phyloP scores from a whole-genome alignment of 2,888 invertebrate species.

The Catocala nupta region DNA sequence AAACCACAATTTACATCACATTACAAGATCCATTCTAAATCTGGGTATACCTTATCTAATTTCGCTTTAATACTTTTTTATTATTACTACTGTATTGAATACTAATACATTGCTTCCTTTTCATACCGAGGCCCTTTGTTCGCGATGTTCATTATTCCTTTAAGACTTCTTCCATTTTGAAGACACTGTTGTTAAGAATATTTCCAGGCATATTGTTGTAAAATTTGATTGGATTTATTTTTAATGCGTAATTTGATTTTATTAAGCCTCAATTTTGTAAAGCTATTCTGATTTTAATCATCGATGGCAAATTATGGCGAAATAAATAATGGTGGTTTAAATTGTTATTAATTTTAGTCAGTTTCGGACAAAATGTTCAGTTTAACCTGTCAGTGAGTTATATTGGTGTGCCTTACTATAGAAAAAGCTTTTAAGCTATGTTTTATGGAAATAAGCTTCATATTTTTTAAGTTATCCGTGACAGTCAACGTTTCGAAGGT shows the following conservation, averaged over 20 bases:
- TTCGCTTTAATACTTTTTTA: conserved; percentile 64
- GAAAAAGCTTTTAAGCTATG: too few species aligned
- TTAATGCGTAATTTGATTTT: conserved; percentile 1
- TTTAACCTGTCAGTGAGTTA: too few species aligned
- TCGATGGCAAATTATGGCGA: too few species aligned
- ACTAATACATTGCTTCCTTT: conserved; percentile 65
- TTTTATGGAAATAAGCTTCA: too few species aligned
- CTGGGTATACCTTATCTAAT: conserved; percentile 28
- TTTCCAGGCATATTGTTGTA: conserved; percentile 26
- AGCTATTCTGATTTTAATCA: too few species aligned
- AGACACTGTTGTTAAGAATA: conserved; percentile 31
- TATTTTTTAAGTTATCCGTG: too few species aligned
- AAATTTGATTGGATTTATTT: conserved; percentile 38
- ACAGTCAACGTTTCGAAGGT: too few species aligned
- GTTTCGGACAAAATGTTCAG: too few species aligned
- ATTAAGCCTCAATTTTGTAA: neutral
- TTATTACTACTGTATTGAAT: conserved; percentile 64
- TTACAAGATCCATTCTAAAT: conserved; percentile 5
- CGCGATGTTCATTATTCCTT: conserved; percentile 40
- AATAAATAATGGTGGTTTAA: too few species aligned
- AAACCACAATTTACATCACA: too few species aligned
- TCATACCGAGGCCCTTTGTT: conserved; percentile 54
- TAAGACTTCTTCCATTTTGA: conserved; percentile 20
- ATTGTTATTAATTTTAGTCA: too few species aligned
- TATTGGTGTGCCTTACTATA: too few species aligned